A percentile compares a stretch with the other conserved stretches of the same genome.
Evolutionary conservation across 2,113 vertebrate genomes (phyloP).

Genomic region (Salvelinus sp.): DNA sequence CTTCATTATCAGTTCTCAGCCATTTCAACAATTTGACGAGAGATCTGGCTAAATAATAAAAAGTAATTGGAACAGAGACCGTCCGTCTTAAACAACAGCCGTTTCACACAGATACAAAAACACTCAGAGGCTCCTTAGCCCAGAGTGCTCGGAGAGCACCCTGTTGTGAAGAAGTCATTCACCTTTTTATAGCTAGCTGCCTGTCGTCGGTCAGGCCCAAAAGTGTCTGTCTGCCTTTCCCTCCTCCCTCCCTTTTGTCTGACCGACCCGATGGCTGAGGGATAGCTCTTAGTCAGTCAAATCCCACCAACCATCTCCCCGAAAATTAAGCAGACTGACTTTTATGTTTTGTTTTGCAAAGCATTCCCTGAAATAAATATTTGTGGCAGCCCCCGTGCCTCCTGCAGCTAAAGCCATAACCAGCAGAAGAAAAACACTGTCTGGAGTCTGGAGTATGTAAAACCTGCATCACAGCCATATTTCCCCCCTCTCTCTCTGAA

Average conservation of each 20-base stretch:
- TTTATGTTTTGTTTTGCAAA: slow-evolving; percentile 69
- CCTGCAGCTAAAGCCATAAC: slow-evolving; percentile 69
- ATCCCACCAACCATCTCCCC: slow-evolving; percentile 52
- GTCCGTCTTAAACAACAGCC: slow-evolving; percentile 5
- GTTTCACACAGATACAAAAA: background rate
- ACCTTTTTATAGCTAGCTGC: slow-evolving; percentile 18
- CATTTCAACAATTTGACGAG: background rate
- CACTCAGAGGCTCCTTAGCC: background rate
- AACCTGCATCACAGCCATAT: slow-evolving; percentile 62
- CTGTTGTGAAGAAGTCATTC: slow-evolving; percentile 24
- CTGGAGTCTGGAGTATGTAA: slow-evolving; percentile 71
- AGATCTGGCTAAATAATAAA: background rate
- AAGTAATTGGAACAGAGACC: background rate
- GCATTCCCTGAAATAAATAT: slow-evolving; percentile 64
- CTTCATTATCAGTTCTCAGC: background rate
- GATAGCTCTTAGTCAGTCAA: slow-evolving; percentile 51
- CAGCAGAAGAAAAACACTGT: slow-evolving; percentile 67
- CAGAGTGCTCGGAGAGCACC: background rate
- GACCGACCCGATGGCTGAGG: slow-evolving; percentile 32
- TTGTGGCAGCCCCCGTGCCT: slow-evolving; percentile 64
- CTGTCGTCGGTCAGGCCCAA: slow-evolving; percentile 12
- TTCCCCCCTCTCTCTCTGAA: slow-evolving; percentile 38
- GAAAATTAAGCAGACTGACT: slow-evolving; percentile 53
- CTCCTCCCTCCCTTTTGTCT: background rate
- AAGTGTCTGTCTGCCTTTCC: background rate